phyloP scores from a whole-genome alignment of 2,888 invertebrate genomes.

The Thysanoteuthis rhombus region DNA sequence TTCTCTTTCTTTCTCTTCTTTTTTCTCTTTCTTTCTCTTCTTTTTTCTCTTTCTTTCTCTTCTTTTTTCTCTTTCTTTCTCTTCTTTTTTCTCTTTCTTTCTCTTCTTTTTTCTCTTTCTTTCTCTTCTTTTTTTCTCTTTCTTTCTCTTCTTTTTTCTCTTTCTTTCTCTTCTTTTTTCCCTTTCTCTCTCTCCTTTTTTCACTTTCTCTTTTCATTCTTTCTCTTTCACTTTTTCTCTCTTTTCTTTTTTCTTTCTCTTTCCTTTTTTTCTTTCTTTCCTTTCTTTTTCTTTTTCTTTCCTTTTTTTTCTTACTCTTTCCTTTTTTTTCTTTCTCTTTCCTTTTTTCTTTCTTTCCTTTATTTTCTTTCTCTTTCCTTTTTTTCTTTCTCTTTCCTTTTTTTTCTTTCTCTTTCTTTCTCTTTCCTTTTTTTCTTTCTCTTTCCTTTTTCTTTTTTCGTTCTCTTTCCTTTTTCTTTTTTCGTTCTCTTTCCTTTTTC shows the following conservation, averaged over 20 bases:
- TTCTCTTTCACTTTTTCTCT: background rate
- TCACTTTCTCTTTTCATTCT: no score
- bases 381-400: no score
- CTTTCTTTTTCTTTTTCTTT: no score
- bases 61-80: background rate
- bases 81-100: background rate
- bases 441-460: background rate
- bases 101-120: background rate
- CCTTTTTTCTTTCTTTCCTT: background rate
- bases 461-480: no score
- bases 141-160: background rate
- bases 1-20: background rate
- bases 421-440: background rate
- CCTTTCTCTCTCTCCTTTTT: no score
- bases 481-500: no score
- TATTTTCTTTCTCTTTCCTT: no score
- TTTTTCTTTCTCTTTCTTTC: no score
- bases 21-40: background rate
- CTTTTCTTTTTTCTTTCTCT: background rate
- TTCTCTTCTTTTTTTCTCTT: background rate
- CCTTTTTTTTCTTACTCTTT: no score
- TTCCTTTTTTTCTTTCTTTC: background rate
- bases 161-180: background rate
- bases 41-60: background rate
- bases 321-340: background rate